Percentiles rank a stretch among this genome's conserved stretches.
phyloP scores from a whole-genome alignment of 92 coral and sea anemone genomes.

The Actinostola sp. region DNA sequence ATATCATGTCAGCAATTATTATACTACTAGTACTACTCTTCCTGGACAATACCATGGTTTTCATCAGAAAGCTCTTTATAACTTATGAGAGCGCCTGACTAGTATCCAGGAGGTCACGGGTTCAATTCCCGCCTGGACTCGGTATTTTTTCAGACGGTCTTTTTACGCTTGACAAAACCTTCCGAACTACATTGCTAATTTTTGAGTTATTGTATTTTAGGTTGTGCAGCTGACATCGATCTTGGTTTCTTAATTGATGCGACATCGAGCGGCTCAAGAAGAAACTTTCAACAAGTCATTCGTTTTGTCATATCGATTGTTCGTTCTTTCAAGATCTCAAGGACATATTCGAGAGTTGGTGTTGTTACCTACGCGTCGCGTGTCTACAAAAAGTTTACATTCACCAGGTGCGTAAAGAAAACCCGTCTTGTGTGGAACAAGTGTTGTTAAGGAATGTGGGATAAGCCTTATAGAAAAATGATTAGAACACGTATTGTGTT shows the following conservation, averaged over 20 bases:
- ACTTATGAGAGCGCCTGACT: no score
- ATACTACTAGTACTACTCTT: no score
- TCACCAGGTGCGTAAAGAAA: constrained; percentile 33
- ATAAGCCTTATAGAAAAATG: no score
- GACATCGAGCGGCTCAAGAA: constrained; percentile 47
- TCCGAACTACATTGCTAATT: no score
- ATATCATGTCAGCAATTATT: not conserved
- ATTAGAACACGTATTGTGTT: no score
- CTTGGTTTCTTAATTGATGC: constrained; percentile 79
- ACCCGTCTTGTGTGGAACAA: not conserved
- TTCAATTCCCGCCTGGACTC: no score
- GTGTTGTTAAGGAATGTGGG: not conserved
- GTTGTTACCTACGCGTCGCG: constrained; percentile 55
- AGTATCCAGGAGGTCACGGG: no score
- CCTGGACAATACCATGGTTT: no score
- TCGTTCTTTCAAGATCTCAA: constrained; percentile 64
- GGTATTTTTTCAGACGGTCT: no score
- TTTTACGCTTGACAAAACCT: no score
- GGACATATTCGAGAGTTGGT: constrained; percentile 60
- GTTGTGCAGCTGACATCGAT: constrained; percentile 66
- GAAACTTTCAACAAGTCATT: constrained; percentile 58
- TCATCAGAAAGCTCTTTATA: no score
- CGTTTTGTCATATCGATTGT: constrained; percentile 66
- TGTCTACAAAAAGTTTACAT: constrained; percentile 44
- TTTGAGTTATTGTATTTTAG: constrained; percentile 37